Conservation (phyloP, 2,797 vertebrate genomes). For the Acanthurus lineatus region DNA sequence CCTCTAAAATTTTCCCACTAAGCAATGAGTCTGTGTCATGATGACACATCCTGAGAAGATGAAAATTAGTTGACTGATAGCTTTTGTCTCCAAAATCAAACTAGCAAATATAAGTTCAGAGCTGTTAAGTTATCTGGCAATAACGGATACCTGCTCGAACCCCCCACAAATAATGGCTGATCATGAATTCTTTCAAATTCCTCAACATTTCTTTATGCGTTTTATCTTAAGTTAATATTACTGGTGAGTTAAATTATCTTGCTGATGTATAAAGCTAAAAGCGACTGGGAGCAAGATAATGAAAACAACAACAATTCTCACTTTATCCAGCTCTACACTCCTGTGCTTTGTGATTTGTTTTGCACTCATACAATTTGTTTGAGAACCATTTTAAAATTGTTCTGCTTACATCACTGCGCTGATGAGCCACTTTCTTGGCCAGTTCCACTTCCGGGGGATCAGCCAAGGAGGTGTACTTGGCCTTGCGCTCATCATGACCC, state of each 20-base stretch:
- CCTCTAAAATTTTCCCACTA: background rate
- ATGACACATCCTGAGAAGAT: background rate
- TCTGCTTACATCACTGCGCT: slow-evolving; percentile 93
- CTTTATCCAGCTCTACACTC: background rate
- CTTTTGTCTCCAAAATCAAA: background rate
- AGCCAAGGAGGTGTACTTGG: slow-evolving; percentile 91
- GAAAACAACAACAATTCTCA: no score
- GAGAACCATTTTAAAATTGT: background rate
- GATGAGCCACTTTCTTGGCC: slow-evolving; percentile 90
- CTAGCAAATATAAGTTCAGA: background rate
- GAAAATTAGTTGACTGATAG: background rate
- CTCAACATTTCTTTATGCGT: no score
- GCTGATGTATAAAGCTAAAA: no score
- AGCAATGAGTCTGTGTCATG: background rate
- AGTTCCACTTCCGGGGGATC: slow-evolving; percentile 93
- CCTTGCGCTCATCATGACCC: slow-evolving; percentile 89
- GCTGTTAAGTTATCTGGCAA: background rate
- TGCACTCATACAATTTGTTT: background rate
- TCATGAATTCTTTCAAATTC: no score
- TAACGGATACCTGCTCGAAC: no score
- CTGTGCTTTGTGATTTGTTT: background rate
- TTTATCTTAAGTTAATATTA: no score
- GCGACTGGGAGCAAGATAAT: no score
- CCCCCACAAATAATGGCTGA: no score
- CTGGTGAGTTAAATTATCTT: no score